phyloP scores from a whole-genome alignment of 2,888 invertebrate genomes.

The Mellilla xanthometata region DNA sequence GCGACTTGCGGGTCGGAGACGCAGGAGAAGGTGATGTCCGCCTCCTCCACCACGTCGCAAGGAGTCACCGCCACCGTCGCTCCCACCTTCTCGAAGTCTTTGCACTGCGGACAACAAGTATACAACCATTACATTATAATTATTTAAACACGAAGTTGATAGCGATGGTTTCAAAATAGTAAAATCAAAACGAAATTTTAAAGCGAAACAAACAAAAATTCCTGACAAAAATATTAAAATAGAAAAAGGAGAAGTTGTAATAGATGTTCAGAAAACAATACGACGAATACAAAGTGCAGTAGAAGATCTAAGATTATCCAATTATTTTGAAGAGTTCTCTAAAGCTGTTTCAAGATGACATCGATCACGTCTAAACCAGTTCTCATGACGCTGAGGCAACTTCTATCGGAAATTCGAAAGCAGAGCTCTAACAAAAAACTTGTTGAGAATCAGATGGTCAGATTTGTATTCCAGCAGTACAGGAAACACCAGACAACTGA shows the following conservation, averaged over 20 bases:
- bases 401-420: constrained; percentile 84
- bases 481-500: constrained; percentile 89
- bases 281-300: constrained; percentile 51
- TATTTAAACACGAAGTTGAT: constrained; percentile 54
- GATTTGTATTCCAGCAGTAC: constrained; percentile 88
- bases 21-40: constrained; percentile 97
- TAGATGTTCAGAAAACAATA: constrained; percentile 50
- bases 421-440: constrained; percentile 75
- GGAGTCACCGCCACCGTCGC: constrained; percentile 94
- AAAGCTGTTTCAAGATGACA: constrained; percentile 67
- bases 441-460: constrained; percentile 84
- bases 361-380: constrained; percentile 70
- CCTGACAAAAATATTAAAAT: constrained; percentile 40
- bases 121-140: too few species aligned
- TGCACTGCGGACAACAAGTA: constrained; percentile 83
- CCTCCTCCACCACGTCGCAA: constrained; percentile 94
- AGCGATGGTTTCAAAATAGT: constrained; percentile 71
- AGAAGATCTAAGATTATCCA: constrained; percentile 56
- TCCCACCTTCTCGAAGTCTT: constrained; percentile 92
- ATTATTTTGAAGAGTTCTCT: constrained; percentile 54
- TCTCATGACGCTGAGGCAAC: constrained; percentile 78
- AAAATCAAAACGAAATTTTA: constrained; percentile 56
- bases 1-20: constrained; percentile 96
- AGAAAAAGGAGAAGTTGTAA: constrained; percentile 43
- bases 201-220: constrained; percentile 57